These are phyloP conservation scores for Nerophis ophidion DNA, from an alignment of 2,113 vertebrate genomes.

Conservation along the genomic window DNA sequence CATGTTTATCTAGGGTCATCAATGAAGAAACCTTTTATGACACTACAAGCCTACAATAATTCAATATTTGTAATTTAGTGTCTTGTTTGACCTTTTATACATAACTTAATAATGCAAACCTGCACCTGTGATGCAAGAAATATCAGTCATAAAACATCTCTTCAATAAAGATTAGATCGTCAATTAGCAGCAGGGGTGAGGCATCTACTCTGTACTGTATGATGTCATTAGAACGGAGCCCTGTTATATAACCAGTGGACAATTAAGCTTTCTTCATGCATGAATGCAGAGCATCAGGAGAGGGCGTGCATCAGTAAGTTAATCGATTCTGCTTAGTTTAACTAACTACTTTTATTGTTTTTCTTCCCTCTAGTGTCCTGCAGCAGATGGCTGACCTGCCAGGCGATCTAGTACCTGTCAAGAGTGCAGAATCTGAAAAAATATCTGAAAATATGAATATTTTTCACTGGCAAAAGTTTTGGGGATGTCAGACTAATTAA, in stretches of 20 bases:
- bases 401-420: slow-evolving; percentile 6
- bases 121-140: slow-evolving; percentile 4
- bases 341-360: slow-evolving; percentile 43
- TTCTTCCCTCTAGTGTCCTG: slow-evolving; percentile 16
- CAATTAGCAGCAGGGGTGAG: neutral
- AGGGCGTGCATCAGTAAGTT: slow-evolving; percentile 29
- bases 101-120: neutral
- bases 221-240: neutral
- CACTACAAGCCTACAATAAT: slow-evolving; percentile 12
- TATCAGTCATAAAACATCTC: slow-evolving; percentile 1
- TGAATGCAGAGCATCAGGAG: slow-evolving; percentile 9
- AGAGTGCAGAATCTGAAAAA: slow-evolving; percentile 9
- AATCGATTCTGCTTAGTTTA: slow-evolving; percentile 56
- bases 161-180: neutral
- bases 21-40: slow-evolving; percentile 12
- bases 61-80: slow-evolving; percentile 15
- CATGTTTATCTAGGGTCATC: slow-evolving; percentile 12
- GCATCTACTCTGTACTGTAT: neutral
- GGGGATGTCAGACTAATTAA: neutral
- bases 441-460: neutral
- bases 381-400: slow-evolving; percentile 37
- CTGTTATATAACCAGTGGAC: neutral
- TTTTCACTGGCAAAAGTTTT: neutral
- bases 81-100: slow-evolving; percentile 7
- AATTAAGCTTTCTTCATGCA: slow-evolving; percentile 6